Base-by-base conservation (phyloP, 2,113 vertebrate genomes). In the Lutjanus erythropterus region DNA sequence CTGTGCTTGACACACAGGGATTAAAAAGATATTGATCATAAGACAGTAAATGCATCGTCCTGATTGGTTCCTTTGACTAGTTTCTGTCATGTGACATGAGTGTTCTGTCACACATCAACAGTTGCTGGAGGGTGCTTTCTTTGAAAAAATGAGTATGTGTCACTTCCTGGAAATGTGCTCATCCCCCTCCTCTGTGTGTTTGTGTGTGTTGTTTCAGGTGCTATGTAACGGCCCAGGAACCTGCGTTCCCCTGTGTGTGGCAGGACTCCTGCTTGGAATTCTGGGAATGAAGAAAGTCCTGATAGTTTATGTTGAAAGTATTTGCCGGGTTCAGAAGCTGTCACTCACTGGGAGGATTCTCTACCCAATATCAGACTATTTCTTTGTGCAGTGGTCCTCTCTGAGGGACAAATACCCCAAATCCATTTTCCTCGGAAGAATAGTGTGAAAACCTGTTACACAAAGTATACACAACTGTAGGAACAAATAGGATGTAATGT, bases 181-280 rank as follows among this genome's bases (percentile, higher is more conserved):
- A 70, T 31, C 44, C 16, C n/a, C 55, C 29, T 37, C 33, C n/a
- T 4, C 18, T 55, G 37, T 59, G 19, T 55, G 9, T 71, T 37
- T 44, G 6, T 77, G 5, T 84, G 3, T 93, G 75, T 91, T 90
- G 62, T 95, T 96, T 55, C 90, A 99, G 98, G 95, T 99, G 88
- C 80, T 99, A 90, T 98, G 97, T 93, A 99, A 99, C 1, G 98
- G 98, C 53, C 98, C 98, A 0, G 98, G 98, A 68, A 99, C 98
- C 0, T 99, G 98, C 49, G 92, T 99, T 80, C 98, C 98, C 42
- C 85, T 98, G 49, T 99, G 97, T 80, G 12, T 92, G 47, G 95
- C 96, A 33, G 97, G 94, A 65, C 91, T 98, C 77, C 94, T 99
- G 11, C 96, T 98, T 16, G 95, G 96, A 55, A 90, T 97, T 67